Evolutionary conservation across 2,888 invertebrate species (phyloP).

Genomic region (Spatulosminthurus flaviceps): DNA sequence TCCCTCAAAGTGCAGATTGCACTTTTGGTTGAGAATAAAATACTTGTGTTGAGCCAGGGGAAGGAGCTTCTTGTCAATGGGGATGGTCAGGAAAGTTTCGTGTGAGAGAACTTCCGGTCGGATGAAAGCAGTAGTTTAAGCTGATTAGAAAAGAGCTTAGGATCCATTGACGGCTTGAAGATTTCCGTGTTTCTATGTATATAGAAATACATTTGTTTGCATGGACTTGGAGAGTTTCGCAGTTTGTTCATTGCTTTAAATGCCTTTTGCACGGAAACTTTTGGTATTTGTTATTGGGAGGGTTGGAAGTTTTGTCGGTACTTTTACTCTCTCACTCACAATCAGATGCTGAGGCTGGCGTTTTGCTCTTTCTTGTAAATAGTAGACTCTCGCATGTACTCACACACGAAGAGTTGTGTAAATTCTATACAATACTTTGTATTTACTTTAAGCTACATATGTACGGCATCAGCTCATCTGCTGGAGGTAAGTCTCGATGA

Average conservation of each 20-base stretch:
- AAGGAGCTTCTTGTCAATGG: background rate
- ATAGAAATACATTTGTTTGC: background rate
- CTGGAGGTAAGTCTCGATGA: background rate
- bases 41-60: background rate
- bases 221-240: background rate
- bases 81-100: background rate
- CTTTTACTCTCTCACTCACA: too few relatives aligned
- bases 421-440: background rate
- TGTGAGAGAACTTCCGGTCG: slow-evolving; percentile 6
- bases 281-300: slow-evolving; percentile 39
- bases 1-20: background rate
- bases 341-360: too few relatives aligned
- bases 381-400: background rate
- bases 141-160: slow-evolving; percentile 13
- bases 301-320: slow-evolving; percentile 23
- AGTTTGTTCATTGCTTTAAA: background rate
- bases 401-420: background rate
- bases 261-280: slow-evolving; percentile 1
- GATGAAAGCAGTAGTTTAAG: background rate
- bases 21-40: background rate
- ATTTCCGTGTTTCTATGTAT: background rate
- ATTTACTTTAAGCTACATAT: background rate
- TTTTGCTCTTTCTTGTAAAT: background rate
- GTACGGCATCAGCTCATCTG: background rate
- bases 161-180: background rate